Evolutionary conservation across 2,113 vertebrate species (phyloP), one percentile per base, ranked within the genome.

Genomic region (Apistogramma diplotaenia): DNA sequence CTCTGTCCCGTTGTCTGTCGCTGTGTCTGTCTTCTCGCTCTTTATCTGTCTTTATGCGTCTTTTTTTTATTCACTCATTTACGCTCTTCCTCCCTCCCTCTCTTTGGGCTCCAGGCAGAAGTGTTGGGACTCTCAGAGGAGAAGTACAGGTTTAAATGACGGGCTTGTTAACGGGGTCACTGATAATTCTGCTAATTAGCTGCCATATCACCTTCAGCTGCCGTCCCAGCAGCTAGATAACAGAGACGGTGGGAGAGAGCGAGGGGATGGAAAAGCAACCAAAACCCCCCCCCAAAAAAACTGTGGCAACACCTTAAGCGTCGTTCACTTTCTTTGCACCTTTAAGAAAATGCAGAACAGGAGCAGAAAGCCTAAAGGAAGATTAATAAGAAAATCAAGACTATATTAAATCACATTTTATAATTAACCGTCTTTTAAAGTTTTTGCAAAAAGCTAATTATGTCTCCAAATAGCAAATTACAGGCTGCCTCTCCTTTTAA

Each of bases 171-270:
- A 93, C 85, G 74, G 85, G 91, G 93, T 93, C 92, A 91, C 88
- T 91, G 88, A 93, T 92, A 90, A 94, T 92, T 93, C 89, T 61
- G 86, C 90, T 93, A 93, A 93, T 94, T 94, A 91, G 91, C 87
- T 86, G 87, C 83, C 76, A 40, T 86, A 91, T 92, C 91, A 94
- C 90, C 90, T 89, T 90, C 82, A 93, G 90, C 91, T 89, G 86
- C n/a, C 1, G 87, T 84, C 88, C 83, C 89, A 82, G 86, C 79
- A 83, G 89, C 81, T 16, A 84, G 89, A 88, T 83, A 76, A 87
- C 59, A 58, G 55, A 78, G 77, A 72, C 74, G 33, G 84, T 33
- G 33, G 58, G 15, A 65, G 37, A 49, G 35, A 76, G 56, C 21
- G 19, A 31, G 46, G 58, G n/a, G 23, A 70, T 6, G 7, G 31